Base-by-base conservation (phyloP, 2,888 invertebrate genomes). In the Coelopa pilipes region DNA sequence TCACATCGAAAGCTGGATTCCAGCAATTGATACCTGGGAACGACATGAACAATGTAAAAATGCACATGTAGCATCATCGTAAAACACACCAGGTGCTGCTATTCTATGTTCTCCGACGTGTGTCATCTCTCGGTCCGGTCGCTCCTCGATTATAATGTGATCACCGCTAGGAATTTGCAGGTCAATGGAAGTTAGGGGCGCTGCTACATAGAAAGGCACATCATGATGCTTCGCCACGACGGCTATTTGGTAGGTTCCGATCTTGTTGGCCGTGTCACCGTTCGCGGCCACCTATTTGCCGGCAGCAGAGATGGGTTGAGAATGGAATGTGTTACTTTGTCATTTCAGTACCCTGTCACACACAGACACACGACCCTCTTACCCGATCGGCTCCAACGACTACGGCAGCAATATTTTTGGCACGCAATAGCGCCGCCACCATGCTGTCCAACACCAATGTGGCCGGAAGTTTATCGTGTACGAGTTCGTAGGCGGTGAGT, bases 1-100 rank as follows among this genome's bases (percentile, higher is more conserved):
- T 99, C 0, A 99, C 95, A 88, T 99, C 99, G 87, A 99, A 99
- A 0, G 98, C 96, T 69, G 99, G 99, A 90, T 99, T 99, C 98
- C 98, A 99, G 85, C 96, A 97, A 71, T 91, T 90, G 72, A 98
- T 96, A 72, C 96, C 96, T 93, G 88, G 68, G 60, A 59, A 55
- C 7, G 17, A 63, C 34, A 60, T 45, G 62, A 74, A 2, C 1
- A 53, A 53, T 49, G 50, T n/a, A 50, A 34, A 15, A 55, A 53
- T 68, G 15, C 34, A 65, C 13, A 78, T 49, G 1, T 60, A 19
- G 50, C 3, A 49, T 17, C 45, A 15, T 24, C 45, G 21, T 19
- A 15, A 13, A 24, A 63, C 69, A 70, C 84, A 94, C 95, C 96
- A 84, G 93, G 91, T 10, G 98, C 96, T 69, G 97, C 97, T 82